A percentile compares a stretch with the other conserved stretches of the same genome.
Conservation (phyloP, 2,113 vertebrate species). For the Anthoscopus minutus region DNA sequence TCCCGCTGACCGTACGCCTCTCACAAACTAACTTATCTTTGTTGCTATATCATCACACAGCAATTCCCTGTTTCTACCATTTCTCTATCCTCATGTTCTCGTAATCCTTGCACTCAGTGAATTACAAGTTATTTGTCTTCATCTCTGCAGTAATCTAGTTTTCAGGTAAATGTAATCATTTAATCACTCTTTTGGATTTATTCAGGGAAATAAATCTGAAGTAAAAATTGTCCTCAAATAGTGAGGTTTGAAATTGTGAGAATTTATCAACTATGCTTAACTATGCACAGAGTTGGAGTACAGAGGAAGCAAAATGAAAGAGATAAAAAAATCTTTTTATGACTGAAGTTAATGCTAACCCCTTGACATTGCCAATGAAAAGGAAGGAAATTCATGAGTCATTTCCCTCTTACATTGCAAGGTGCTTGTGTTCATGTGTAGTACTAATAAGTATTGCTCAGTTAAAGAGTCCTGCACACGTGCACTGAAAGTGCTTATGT, state of each 20-base stretch:
- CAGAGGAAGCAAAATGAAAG: neutral
- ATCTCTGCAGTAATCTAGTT: neutral
- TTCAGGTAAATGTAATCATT: neutral
- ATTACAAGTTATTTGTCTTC: neutral
- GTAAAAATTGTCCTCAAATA: neutral
- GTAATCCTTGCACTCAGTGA: neutral
- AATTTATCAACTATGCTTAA: neutral
- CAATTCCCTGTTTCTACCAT: neutral
- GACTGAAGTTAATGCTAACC: neutral
- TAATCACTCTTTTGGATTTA: neutral
- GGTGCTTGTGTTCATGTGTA: accelerated
- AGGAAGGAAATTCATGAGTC: neutral
- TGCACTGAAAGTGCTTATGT: neutral
- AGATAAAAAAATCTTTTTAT: neutral
- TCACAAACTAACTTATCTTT: neutral
- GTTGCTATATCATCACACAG: neutral
- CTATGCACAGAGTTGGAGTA: neutral
- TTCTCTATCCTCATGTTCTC: neutral
- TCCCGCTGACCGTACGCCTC: neutral
- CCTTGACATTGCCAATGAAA: neutral
- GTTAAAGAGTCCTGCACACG: accelerated
- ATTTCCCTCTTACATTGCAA: neutral
- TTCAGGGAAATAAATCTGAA: neutral
- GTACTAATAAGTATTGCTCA: neutral
- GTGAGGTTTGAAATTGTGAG: neutral